A percentile compares a stretch with the other conserved stretches of the same genome.
These are phyloP conservation scores for Psittacus erithacus DNA, from an alignment of 2,113 vertebrate genomes.

Conservation along the genomic window DNA sequence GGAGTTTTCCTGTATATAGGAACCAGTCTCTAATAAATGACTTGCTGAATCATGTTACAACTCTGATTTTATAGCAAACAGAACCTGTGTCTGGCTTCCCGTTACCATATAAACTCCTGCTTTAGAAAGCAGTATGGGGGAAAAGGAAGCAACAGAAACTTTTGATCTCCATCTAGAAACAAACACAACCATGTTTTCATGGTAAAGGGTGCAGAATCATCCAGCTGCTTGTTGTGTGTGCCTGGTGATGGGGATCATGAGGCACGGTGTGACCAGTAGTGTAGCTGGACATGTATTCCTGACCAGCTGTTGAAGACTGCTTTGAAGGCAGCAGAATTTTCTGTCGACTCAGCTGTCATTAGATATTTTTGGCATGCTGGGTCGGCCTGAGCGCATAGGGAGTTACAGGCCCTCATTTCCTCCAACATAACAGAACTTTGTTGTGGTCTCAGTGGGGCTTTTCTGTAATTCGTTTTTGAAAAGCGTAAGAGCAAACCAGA, in stretches of 20 bases:
- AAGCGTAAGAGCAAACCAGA: background rate
- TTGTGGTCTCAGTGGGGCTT: constrained; percentile 56
- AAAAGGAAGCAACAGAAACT: background rate
- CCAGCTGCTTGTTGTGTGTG: background rate
- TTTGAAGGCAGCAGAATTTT: constrained; percentile 27
- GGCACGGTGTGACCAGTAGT: background rate
- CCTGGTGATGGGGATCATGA: background rate
- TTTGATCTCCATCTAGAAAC: background rate
- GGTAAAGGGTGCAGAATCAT: background rate
- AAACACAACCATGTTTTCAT: background rate
- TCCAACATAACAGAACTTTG: constrained; percentile 58
- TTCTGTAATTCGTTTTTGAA: constrained; percentile 48
- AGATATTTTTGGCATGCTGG: background rate
- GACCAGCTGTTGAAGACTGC: constrained; percentile 2
- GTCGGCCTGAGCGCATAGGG: background rate
- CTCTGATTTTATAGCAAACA: background rate
- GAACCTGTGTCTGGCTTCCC: background rate
- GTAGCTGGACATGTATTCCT: constrained; percentile 17
- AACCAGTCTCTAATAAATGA: background rate
- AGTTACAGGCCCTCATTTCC: constrained; percentile 50
- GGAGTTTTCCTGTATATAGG: background rate
- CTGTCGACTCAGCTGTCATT: background rate
- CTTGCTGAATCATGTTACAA: background rate
- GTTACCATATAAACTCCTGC: background rate
- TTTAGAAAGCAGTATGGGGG: background rate